Evolutionary conservation across 2,113 vertebrate genomes (phyloP).

Genomic region (Pollachius pollachius): DNA sequence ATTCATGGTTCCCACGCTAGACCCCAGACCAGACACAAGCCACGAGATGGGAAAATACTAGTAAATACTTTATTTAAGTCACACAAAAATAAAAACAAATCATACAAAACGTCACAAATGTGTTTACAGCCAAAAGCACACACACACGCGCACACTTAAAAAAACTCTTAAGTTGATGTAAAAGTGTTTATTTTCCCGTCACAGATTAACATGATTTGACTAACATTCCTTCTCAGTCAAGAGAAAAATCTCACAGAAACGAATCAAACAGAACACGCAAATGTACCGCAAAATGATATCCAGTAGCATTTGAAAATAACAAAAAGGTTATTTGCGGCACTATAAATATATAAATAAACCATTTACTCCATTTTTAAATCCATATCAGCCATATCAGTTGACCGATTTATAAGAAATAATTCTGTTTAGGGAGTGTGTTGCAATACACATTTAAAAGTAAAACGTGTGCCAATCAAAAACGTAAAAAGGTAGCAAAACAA

Average conservation of each 20-base stretch:
- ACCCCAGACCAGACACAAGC: neutral
- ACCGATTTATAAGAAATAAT: too few relatives aligned
- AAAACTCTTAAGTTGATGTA: constrained; percentile 7
- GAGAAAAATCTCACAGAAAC: constrained; percentile 9
- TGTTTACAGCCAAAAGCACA: constrained; percentile 18
- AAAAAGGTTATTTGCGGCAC: constrained; percentile 10
- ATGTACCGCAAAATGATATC: constrained; percentile 14
- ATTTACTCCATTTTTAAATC: neutral
- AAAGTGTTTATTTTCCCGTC: constrained; percentile 28
- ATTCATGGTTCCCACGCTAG: too few relatives aligned
- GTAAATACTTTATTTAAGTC: constrained; percentile 39
- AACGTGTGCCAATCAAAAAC: too few relatives aligned
- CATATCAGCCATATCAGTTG: too few relatives aligned
- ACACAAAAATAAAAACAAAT: constrained; percentile 13
- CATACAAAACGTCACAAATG: constrained; percentile 12
- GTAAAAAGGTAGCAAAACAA: neutral
- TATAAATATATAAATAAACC: constrained; percentile 59
- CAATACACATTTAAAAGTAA: too few relatives aligned
- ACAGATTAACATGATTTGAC: constrained; percentile 42
- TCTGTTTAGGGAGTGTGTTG: too few relatives aligned
- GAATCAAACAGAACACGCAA: constrained; percentile 15
- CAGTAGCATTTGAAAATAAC: constrained; percentile 20
- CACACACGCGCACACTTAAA: constrained; percentile 29
- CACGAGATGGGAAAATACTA: constrained; percentile 19
- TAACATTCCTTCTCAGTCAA: constrained; percentile 20